Conservation (phyloP, 1,140 invertebrate species). For the Platorchestia sp. region DNA sequence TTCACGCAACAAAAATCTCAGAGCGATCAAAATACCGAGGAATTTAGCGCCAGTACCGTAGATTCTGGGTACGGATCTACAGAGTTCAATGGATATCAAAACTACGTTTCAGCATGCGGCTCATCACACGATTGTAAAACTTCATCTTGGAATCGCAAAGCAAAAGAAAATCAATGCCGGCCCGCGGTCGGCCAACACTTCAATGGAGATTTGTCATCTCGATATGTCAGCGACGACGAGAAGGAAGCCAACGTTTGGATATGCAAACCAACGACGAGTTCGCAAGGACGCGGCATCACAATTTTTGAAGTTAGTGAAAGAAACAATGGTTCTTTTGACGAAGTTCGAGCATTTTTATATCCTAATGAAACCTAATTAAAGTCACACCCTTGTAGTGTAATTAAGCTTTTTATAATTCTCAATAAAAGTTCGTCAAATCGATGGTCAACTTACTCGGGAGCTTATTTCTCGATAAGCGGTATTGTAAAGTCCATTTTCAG, state of each 20-base stretch:
- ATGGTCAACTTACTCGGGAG: too few relatives aligned
- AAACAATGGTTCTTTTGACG: background rate
- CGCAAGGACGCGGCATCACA: slow-evolving; percentile 86
- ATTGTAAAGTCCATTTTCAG: too few relatives aligned
- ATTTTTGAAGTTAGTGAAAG: slow-evolving; percentile 78
- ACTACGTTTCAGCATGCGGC: background rate
- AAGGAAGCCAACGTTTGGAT: slow-evolving; percentile 78
- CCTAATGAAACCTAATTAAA: too few relatives aligned
- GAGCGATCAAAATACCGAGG: background rate
- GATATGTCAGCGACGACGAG: background rate
- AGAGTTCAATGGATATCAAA: background rate
- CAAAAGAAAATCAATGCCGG: background rate
- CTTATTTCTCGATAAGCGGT: too few relatives aligned
- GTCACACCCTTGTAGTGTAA: too few relatives aligned
- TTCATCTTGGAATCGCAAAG: background rate
- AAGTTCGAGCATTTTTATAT: too few relatives aligned
- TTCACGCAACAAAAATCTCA: background rate
- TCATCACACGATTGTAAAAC: background rate
- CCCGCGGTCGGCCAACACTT: background rate
- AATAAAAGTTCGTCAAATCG: too few relatives aligned
- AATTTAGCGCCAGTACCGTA: background rate
- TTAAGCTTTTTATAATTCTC: too few relatives aligned
- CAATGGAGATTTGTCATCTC: background rate
- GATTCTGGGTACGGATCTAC: background rate
- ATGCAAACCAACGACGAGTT: slow-evolving; percentile 87